A percentile compares a stretch with the other conserved stretches of the same genome.
These are phyloP conservation scores for Entomobrya multifasciata DNA, from an alignment of 2,888 invertebrate species.

Conservation along the genomic window DNA sequence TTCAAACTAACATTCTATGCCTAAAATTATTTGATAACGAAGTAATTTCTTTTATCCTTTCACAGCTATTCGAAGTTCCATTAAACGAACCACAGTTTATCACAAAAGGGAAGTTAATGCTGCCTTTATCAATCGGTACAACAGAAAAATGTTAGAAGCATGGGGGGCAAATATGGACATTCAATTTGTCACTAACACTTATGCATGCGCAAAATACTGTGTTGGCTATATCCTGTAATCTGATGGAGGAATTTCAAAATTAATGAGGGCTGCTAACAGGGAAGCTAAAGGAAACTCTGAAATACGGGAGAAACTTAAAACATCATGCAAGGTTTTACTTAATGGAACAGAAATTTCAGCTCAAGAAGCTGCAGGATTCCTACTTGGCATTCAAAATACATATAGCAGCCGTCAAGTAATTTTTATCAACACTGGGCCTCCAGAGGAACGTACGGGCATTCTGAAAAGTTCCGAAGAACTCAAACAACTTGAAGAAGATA, in stretches of 20 bases:
- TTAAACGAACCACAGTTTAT: conserved; percentile 74
- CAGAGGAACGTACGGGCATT: no score
- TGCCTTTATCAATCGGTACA: conserved; percentile 79
- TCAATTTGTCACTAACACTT: conserved; percentile 80
- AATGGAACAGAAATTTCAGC: conserved; percentile 75
- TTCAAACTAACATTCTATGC: no score
- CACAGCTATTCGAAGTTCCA: conserved; percentile 67
- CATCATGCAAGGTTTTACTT: conserved; percentile 25
- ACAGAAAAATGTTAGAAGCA: conserved; percentile 79
- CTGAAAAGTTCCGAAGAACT: no score
- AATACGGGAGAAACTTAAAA: conserved; percentile 75
- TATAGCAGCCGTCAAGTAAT: no score
- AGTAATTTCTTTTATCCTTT: no score
- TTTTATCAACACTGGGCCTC: no score
- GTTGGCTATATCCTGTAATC: conserved; percentile 79
- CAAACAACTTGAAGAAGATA: no score
- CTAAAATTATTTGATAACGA: no score
- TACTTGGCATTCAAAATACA: no score
- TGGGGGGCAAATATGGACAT: conserved; percentile 79
- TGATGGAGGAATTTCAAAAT: conserved; percentile 75
- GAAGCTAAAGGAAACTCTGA: conserved; percentile 78
- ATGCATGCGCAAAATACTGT: conserved; percentile 80
- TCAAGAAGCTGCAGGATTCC: conserved; percentile 57
- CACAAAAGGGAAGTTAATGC: conserved; percentile 75
- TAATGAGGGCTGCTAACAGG: conserved; percentile 75